phyloP scores from a whole-genome alignment of 2,797 vertebrate genomes.

The Distichodus sexfasciatus region DNA sequence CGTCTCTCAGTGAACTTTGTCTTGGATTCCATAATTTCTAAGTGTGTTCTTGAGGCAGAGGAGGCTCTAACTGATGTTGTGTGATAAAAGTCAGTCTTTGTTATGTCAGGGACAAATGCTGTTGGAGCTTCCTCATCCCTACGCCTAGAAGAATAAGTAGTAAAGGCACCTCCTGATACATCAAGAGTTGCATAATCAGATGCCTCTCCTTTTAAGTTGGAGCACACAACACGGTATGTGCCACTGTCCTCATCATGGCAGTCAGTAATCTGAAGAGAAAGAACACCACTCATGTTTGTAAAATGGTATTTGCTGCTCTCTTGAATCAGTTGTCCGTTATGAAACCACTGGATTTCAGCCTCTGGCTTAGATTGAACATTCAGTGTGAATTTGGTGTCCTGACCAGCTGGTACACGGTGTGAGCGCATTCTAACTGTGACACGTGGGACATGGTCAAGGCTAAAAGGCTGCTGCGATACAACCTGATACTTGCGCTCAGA shows the following conservation, averaged over 20 bases:
- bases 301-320: constrained; percentile 89
- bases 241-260: constrained; percentile 93
- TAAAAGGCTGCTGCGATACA: constrained; percentile 94
- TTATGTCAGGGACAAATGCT: constrained; percentile 84
- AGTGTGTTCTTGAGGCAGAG: constrained; percentile 82
- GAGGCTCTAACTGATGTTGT: constrained; percentile 85
- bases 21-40: constrained; percentile 84
- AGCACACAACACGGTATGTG: constrained; percentile 89
- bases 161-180: constrained; percentile 87
- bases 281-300: constrained; percentile 88
- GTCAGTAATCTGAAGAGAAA: constrained; percentile 88
- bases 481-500: constrained; percentile 94
- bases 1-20: constrained; percentile 81
- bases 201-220: constrained; percentile 93
- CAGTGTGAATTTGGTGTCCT: constrained; percentile 92
- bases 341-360: constrained; percentile 88
- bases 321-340: constrained; percentile 85
- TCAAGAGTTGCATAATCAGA: constrained; percentile 96
- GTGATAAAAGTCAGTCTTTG: constrained; percentile 88
- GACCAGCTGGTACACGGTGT: constrained; percentile 87
- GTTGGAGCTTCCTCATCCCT: constrained; percentile 85
- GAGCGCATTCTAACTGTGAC: constrained; percentile 97
- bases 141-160: constrained; percentile 86
- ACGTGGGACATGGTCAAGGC: constrained; percentile 90
- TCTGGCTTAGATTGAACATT: constrained; percentile 95